Percentiles rank a stretch among this genome's conserved stretches.
phyloP scores from a whole-genome alignment of 2,113 vertebrate species.

The Gymnorhina tibicen region DNA sequence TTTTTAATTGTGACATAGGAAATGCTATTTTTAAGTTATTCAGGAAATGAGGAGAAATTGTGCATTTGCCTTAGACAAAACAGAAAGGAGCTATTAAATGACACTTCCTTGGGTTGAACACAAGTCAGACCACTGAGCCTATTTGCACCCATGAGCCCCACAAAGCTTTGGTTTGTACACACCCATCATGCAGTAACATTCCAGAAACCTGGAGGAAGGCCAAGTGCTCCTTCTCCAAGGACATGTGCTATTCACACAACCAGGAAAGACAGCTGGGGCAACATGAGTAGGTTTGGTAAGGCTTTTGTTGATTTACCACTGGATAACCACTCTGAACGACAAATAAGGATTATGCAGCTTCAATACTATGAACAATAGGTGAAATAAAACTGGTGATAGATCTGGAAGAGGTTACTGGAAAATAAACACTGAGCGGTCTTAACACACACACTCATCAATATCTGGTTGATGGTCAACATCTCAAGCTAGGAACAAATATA shows the following conservation, averaged over 20 bases:
- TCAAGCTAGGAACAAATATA: not conserved
- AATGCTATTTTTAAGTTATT: not conserved
- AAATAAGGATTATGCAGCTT: not conserved
- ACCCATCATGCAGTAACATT: rapidly evolving
- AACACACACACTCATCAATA: not conserved
- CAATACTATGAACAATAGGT: not conserved
- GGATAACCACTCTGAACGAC: not conserved
- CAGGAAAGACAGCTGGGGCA: not conserved
- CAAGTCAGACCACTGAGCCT: not conserved
- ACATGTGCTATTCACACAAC: rapidly evolving
- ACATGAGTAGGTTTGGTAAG: not conserved
- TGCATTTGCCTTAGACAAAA: not conserved
- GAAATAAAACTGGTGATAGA: not conserved
- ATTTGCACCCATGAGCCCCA: not conserved
- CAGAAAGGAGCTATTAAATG: not conserved
- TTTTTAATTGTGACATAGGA: not conserved
- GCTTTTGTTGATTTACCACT: not conserved
- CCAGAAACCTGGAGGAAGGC: not conserved
- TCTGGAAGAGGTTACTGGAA: not conserved
- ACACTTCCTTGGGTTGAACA: not conserved
- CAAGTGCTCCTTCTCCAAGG: not conserved
- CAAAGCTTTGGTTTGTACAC: not conserved
- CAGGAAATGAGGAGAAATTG: not conserved
- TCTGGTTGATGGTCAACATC: not conserved
- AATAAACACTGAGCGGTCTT: not conserved